Base-by-base conservation (phyloP, 2,113 vertebrate genomes). In the Chionis minor region DNA sequence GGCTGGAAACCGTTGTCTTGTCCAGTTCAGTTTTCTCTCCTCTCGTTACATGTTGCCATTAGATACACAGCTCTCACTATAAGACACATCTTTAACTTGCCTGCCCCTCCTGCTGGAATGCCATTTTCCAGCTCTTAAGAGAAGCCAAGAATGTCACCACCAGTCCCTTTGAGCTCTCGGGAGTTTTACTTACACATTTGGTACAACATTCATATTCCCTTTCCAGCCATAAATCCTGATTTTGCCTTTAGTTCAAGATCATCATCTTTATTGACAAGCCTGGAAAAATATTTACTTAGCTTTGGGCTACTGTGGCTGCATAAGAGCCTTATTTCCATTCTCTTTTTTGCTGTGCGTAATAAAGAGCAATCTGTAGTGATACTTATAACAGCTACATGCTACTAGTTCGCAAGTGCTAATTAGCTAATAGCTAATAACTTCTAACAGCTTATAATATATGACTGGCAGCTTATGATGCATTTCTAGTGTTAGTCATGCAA, bases 171-270 rank as follows among this genome's bases (percentile, higher is more conserved):
- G 51, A 86, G 23, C 16, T 70, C 47, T 66, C 40, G 4, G 4
- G 30, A 75, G 9, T 22, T 85, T 32, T 52, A 38, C 32, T 84
- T 54, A 63, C 1, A 32, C 7, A 55, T 45, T 70, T 0, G 0
- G 8, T 38, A 81, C 5, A 8, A 71, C 49, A 72, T 70, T 21
- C 0, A 0, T 21, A 47, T 40, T 67, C 33, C 51, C 59, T 58
- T 78, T 86, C 32, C 56, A 83, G 72, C 7, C 19, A 38, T 47
- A 66, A 33, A 58, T 14, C 35, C 40, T 21, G 14, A 65, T 75
- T 86, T 90, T 88, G 22, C 30, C 49, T 63, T 74, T 81, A 85
- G 75, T 93, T 94, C 85, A 65, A 54, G 69, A 49, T 40, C 70
- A 52, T 47, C 33, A 61, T 45, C 30, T 66, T 82, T 45, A 61